A percentile compares a stretch with the other conserved stretches of the same genome.
Evolutionary conservation across 1,140 invertebrate species (phyloP).

Genomic region (Aphis craccivora): DNA sequence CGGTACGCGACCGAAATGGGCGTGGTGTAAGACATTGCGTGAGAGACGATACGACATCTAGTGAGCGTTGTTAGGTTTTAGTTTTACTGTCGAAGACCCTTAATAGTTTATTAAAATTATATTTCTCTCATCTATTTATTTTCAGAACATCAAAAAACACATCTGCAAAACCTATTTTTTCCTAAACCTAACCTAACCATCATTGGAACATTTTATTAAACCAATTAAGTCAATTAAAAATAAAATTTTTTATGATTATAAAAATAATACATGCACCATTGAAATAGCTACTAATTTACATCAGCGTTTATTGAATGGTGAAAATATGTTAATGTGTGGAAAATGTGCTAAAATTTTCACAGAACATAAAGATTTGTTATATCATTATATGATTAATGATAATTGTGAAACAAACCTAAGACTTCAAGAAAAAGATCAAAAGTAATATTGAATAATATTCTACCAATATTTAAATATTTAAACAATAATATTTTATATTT

Average conservation of each 20-base stretch:
- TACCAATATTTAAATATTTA: neutral
- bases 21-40: no score
- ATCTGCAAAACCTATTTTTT: neutral
- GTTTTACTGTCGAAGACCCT: no score
- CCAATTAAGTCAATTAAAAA: neutral
- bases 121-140: neutral
- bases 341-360: slow-evolving; percentile 38
- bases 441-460: slow-evolving; percentile 10
- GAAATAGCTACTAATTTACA: slow-evolving; percentile 24
- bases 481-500: slow-evolving; percentile 12
- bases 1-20: no score
- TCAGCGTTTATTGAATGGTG: slow-evolving; percentile 30
- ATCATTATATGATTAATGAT: slow-evolving; percentile 22
- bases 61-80: no score
- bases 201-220: neutral
- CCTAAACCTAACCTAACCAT: no score
- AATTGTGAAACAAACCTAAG: neutral
- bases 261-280: neutral
- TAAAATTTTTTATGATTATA: neutral
- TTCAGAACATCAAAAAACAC: neutral
- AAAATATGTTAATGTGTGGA: slow-evolving; percentile 50
- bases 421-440: neutral
- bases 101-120: neutral
- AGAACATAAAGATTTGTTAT: slow-evolving; percentile 38
- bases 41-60: no score